Evolutionary conservation across 2,888 invertebrate species (phyloP).

Genomic region (Mimachlamys varia): DNA sequence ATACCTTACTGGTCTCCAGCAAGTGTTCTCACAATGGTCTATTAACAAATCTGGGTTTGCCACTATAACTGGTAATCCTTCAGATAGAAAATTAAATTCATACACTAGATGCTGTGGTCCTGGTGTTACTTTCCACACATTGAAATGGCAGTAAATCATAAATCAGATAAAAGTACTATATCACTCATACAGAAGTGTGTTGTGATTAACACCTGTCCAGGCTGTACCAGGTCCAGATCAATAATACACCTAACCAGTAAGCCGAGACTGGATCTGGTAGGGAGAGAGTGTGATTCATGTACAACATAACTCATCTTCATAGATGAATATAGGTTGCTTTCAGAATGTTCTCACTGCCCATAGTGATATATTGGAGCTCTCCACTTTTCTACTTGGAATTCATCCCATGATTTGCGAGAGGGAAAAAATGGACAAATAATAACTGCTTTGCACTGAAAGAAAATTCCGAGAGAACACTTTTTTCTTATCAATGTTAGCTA

Average conservation of each 20-base stretch:
- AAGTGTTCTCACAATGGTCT: no score
- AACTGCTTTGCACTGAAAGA: neutral
- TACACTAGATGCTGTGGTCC: no score
- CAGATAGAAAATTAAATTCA: no score
- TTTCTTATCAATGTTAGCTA: neutral
- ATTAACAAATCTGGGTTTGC: no score
- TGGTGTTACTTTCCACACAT: no score
- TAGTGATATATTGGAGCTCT: neutral
- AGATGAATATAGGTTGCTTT: neutral
- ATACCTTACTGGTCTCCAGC: no score
- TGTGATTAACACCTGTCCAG: neutral
- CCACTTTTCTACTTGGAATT: neutral
- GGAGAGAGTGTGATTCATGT: neutral
- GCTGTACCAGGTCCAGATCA: neutral
- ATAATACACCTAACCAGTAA: neutral
- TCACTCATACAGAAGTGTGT: neutral
- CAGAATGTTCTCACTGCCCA: neutral
- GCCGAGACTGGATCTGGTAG: neutral
- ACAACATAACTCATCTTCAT: neutral
- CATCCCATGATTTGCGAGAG: neutral
- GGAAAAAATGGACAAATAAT: neutral
- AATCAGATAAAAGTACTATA: neutral
- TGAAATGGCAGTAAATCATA: no score
- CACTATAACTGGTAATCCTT: no score
- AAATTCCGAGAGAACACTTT: neutral